Evolutionary conservation across 2,888 invertebrate genomes (phyloP).

Genomic region (Tetrapedia diversipes): DNA sequence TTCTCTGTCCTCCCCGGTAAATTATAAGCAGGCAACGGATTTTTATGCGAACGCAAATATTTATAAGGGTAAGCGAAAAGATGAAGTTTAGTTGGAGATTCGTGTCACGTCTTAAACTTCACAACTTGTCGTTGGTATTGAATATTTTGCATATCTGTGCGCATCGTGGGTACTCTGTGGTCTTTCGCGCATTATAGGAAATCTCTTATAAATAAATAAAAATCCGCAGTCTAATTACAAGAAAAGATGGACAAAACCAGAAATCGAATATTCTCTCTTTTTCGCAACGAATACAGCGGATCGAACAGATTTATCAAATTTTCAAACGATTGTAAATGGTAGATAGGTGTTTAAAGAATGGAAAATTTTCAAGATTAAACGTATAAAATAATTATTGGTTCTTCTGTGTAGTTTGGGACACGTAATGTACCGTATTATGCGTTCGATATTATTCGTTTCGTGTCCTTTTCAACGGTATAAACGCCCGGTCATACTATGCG

Average conservation of each 20-base stretch:
- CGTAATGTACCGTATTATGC: neutral
- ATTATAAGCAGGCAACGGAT: neutral
- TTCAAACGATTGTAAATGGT: neutral
- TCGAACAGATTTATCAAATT: neutral
- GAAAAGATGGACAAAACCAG: too few species aligned
- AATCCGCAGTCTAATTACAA: too few species aligned
- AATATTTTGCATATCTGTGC: too few species aligned
- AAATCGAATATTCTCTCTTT: neutral
- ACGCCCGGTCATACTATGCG: neutral
- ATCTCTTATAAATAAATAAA: too few species aligned
- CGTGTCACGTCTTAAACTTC: too few species aligned
- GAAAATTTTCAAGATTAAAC: neutral
- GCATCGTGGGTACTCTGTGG: too few species aligned
- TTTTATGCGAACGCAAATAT: too few species aligned
- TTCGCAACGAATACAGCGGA: neutral
- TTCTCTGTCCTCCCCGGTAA: neutral
- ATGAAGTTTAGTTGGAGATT: too few species aligned
- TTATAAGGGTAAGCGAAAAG: too few species aligned
- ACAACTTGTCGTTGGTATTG: too few species aligned
- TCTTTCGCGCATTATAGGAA: too few species aligned
- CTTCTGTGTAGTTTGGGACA: too few species aligned
- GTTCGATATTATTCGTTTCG: neutral
- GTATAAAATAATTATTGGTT: constrained; percentile 15
- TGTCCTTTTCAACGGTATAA: neutral
- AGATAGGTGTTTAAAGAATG: neutral